These are phyloP conservation scores for Drosophila melanica DNA, from an alignment of 1,140 invertebrate genomes.

Conservation along the genomic window DNA sequence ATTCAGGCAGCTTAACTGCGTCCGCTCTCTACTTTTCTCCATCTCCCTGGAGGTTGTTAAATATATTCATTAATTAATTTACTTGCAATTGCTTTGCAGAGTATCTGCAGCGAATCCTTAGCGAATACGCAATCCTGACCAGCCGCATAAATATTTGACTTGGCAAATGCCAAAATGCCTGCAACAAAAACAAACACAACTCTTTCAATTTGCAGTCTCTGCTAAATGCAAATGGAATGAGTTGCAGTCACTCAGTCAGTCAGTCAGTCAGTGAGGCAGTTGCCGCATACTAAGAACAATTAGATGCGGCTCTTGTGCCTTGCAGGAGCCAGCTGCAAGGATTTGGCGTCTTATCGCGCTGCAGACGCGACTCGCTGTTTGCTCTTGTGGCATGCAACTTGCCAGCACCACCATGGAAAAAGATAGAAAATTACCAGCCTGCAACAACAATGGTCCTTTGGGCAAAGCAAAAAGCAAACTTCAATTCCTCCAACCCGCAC, in stretches of 20 bases:
- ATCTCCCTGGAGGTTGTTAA: slow-evolving; percentile 1
- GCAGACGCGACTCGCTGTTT: slow-evolving; percentile 51
- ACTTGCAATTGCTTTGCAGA: slow-evolving; percentile 57
- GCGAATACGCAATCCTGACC: slow-evolving; percentile 29
- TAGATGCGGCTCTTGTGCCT: slow-evolving; percentile 42
- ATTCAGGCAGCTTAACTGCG: slow-evolving; percentile 7
- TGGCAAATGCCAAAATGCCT: slow-evolving; percentile 41
- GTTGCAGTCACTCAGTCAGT: slow-evolving; percentile 30
- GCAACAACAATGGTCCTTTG: slow-evolving; percentile 63
- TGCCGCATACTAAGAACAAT: slow-evolving; percentile 74
- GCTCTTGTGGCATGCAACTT: slow-evolving; percentile 64
- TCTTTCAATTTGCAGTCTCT: slow-evolving; percentile 51
- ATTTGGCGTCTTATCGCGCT: slow-evolving; percentile 43
- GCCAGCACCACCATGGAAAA: slow-evolving; percentile 3
- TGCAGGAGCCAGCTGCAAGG: slow-evolving; percentile 17
- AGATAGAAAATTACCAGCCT: slow-evolving; percentile 69
- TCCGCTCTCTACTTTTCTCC: background rate
- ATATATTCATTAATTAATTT: slow-evolving; percentile 77
- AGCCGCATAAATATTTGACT: slow-evolving; percentile 73
- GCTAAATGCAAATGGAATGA: slow-evolving; percentile 57
- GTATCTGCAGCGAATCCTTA: slow-evolving; percentile 6
- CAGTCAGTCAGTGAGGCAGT: slow-evolving; percentile 33
- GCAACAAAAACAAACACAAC: slow-evolving; percentile 13
- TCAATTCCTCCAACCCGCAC: slow-evolving; percentile 2
- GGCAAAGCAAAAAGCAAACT: slow-evolving; percentile 37